Percentiles rank a stretch among this genome's conserved stretches.
Conservation (phyloP, 2,113 vertebrate species). For the Cyprinodon brontotheroides region DNA sequence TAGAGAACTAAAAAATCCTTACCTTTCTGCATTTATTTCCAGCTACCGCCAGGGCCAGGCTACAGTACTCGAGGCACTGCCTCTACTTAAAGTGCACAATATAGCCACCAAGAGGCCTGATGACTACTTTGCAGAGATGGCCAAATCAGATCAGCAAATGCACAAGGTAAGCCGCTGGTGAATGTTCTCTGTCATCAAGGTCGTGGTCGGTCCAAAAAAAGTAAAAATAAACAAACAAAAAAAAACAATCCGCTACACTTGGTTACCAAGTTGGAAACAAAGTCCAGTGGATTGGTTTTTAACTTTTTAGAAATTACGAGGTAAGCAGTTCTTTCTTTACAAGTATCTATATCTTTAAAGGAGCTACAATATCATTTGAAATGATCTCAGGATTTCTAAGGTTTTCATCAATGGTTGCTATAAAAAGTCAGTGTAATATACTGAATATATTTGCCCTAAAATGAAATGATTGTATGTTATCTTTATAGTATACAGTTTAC, state of each 20-base stretch:
- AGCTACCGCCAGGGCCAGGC: conserved; percentile 96
- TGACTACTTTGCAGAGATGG: conserved; percentile 99
- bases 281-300: no score
- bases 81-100: conserved; percentile 81
- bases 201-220: no score
- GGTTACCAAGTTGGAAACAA: no score
- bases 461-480: no score
- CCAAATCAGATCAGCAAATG: conserved; percentile 98
- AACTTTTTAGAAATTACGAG: conserved; percentile 76
- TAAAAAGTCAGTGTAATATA: no score
- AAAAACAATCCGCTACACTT: no score
- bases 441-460: no score
- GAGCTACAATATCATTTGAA: no score
- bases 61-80: conserved; percentile 86
- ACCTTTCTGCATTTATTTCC: conserved; percentile 2
- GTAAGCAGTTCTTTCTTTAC: conserved; percentile 65
- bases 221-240: no score
- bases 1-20: background rate
- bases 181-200: no score
- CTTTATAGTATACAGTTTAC: background rate
- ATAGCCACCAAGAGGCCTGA: conserved; percentile 89
- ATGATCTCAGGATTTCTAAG: no score
- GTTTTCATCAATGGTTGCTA: no score
- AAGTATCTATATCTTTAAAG: background rate
- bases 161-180: conserved; percentile 86